Evolutionary conservation across 2,113 vertebrate species (phyloP).

Genomic region (Oryctolagus cuniculus): mOryCun1.1 NC_091434.1:113006001-113006500

Average conservation of each 20-base stretch:
- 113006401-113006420: not conserved
- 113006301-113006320: not conserved
- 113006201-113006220: not conserved
- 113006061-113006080: not conserved
- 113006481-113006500: not conserved
- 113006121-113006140: not conserved
- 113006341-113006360: not conserved
- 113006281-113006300: not conserved
- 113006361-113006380: not conserved
- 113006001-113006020: not conserved
- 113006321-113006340: not conserved
- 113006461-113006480: not conserved
- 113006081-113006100: not conserved
- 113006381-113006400: too few relatives aligned
- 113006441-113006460: not conserved
- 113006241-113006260: not conserved
- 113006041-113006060: not conserved
- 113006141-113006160: accelerated
- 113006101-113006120: accelerated
- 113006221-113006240: not conserved
- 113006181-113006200: not conserved
- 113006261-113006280: too few relatives aligned
- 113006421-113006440: not conserved
- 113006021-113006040: not conserved
- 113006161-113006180: not conserved